phyloP scores from a whole-genome alignment of 1,140 invertebrate species.

The Ooceraea biroi region DNA sequence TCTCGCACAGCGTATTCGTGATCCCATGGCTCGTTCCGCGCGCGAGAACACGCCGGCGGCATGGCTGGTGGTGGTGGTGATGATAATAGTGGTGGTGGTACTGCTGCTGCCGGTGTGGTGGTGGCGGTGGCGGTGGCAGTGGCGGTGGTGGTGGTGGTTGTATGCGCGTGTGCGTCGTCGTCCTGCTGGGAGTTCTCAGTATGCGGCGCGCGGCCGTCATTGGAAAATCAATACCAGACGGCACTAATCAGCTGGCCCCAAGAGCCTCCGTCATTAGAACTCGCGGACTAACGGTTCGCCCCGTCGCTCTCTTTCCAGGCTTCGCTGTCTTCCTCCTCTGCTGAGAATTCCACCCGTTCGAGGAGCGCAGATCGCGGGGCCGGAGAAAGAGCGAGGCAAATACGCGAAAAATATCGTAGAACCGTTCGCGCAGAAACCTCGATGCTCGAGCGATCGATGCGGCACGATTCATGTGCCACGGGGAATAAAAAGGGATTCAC shows the following conservation, averaged over 20 bases:
- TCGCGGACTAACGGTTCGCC: slow-evolving; percentile 63
- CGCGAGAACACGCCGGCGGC: slow-evolving; percentile 55
- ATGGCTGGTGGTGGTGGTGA: slow-evolving; percentile 8
- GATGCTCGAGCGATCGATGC: neutral
- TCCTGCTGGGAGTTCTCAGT: slow-evolving; percentile 74
- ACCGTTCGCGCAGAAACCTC: slow-evolving; percentile 23
- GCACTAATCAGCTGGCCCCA: slow-evolving; percentile 84
- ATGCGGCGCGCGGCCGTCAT: slow-evolving; percentile 81
- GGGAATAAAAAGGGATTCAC: neutral
- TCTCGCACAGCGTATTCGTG: slow-evolving; percentile 39
- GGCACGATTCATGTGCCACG: slow-evolving; percentile 1
- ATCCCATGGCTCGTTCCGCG: slow-evolving; percentile 67
- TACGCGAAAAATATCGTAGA: neutral
- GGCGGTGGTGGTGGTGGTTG: neutral
- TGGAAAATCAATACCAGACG: slow-evolving; percentile 85
- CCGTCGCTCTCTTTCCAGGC: neutral
- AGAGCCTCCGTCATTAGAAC: slow-evolving; percentile 80
- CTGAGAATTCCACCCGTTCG: neutral
- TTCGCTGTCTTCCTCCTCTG: neutral
- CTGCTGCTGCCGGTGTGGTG: neutral
- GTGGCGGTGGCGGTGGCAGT: neutral
- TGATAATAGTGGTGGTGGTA: neutral
- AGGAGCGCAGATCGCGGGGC: neutral
- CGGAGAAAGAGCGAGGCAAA: neutral
- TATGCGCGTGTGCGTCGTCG: slow-evolving; percentile 74